These are phyloP conservation scores for Zophobas morio DNA, from an alignment of 1,140 invertebrate species.

Conservation along the genomic window DNA sequence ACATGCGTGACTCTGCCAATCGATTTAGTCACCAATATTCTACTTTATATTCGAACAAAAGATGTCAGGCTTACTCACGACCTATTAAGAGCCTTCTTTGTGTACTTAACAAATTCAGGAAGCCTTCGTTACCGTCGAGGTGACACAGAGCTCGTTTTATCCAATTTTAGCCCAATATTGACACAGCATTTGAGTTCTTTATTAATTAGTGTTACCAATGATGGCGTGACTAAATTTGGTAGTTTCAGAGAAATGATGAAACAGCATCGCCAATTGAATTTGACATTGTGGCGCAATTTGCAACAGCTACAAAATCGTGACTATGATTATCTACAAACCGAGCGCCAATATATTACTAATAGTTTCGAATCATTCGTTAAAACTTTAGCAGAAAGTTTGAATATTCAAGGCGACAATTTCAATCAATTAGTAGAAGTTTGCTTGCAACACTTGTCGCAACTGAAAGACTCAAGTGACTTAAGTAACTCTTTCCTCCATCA, in stretches of 20 bases:
- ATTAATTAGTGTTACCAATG: slow-evolving; percentile 45
- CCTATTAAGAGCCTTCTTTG: slow-evolving; percentile 50
- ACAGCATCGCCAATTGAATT: slow-evolving; percentile 57
- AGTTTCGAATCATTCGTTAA: slow-evolving; percentile 10
- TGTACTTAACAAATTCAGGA: slow-evolving; percentile 50
- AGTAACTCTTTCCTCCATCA: slow-evolving; percentile 4
- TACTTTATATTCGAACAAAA: slow-evolving; percentile 40
- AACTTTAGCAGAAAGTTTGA: not conserved
- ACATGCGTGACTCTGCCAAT: slow-evolving; percentile 19
- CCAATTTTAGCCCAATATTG: slow-evolving; percentile 49
- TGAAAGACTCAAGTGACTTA: not conserved
- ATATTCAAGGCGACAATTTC: not conserved
- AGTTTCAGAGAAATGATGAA: slow-evolving; percentile 58
- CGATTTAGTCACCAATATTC: slow-evolving; percentile 34
- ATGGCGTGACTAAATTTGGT: slow-evolving; percentile 50
- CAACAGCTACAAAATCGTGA: slow-evolving; percentile 55
- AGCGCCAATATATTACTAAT: slow-evolving; percentile 4
- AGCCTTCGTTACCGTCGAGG: slow-evolving; percentile 45
- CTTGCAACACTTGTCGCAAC: not conserved
- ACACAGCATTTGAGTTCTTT: slow-evolving; percentile 54
- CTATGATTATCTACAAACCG: slow-evolving; percentile 55
- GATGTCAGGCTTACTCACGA: slow-evolving; percentile 54
- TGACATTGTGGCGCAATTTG: slow-evolving; percentile 62
- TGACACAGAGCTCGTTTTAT: slow-evolving; percentile 30
- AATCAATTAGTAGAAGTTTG: not conserved